These are phyloP conservation scores for Aporophyla nigra DNA, from an alignment of 2,888 invertebrate genomes.

Conservation along the genomic window DNA sequence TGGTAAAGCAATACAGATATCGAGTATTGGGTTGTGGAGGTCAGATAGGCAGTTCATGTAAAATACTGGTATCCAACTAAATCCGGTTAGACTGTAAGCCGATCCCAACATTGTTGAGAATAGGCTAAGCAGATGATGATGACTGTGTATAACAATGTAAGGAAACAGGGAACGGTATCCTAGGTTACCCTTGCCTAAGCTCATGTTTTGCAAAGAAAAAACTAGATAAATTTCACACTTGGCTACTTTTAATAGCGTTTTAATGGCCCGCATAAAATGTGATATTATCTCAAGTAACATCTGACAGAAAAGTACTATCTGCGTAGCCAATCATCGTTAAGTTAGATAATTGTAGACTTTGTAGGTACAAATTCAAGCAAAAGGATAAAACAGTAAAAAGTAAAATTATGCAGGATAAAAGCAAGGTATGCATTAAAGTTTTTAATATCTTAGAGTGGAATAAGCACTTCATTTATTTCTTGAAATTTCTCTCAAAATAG, in stretches of 20 bases:
- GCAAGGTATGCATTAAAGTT: neutral
- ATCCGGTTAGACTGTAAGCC: neutral
- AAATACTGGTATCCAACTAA: neutral
- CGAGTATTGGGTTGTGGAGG: no score
- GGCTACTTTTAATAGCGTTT: slow-evolving; percentile 45
- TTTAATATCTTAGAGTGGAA: neutral
- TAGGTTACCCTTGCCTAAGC: neutral
- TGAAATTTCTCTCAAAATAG: neutral
- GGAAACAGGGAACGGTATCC: neutral
- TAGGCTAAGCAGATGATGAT: neutral
- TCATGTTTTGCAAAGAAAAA: slow-evolving; percentile 18
- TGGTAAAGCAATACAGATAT: no score
- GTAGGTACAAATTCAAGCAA: neutral
- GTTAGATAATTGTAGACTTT: slow-evolving; percentile 28
- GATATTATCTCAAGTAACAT: slow-evolving; percentile 33
- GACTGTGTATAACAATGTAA: neutral
- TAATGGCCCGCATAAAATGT: slow-evolving; percentile 50
- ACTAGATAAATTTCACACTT: slow-evolving; percentile 35
- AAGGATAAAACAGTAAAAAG: neutral
- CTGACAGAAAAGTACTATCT: slow-evolving; percentile 41
- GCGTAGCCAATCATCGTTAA: slow-evolving; percentile 22
- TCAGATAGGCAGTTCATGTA: no score
- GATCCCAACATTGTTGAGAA: neutral
- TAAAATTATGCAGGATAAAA: neutral
- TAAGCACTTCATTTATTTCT: neutral